Conservation (phyloP, 2,113 vertebrate species). For the Leucopternis melanops region DNA sequence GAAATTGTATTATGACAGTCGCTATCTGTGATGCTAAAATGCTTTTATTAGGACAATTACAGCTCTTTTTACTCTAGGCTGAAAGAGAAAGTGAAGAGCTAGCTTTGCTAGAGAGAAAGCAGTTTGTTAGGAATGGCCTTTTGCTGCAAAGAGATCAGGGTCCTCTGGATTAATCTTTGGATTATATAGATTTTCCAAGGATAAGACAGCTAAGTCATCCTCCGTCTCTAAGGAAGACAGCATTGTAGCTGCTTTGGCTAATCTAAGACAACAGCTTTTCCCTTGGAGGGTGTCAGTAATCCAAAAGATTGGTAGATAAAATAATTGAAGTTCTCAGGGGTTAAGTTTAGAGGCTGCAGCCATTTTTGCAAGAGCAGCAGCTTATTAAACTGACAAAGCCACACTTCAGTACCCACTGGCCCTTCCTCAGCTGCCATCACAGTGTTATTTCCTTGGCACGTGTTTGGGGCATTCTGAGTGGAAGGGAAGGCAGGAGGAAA, state of each 20-base stretch:
- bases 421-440: background rate
- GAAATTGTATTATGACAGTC: slow-evolving; percentile 63
- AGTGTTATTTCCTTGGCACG: background rate
- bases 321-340: slow-evolving; percentile 67
- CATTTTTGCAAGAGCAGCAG: slow-evolving; percentile 46
- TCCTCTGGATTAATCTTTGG: slow-evolving; percentile 56
- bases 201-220: slow-evolving; percentile 58
- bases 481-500: background rate
- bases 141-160: slow-evolving; percentile 49
- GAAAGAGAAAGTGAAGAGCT: slow-evolving; percentile 22
- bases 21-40: slow-evolving; percentile 33
- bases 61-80: slow-evolving; percentile 53
- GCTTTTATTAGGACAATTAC: slow-evolving; percentile 64
- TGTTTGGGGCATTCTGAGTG: background rate
- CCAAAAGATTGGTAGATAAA: slow-evolving; percentile 66
- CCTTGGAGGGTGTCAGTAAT: slow-evolving; percentile 65
- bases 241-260: slow-evolving; percentile 48
- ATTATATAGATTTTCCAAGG: slow-evolving; percentile 64
- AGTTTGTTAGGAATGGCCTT: slow-evolving; percentile 53
- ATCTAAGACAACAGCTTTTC: slow-evolving; percentile 66
- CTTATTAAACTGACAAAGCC: slow-evolving; percentile 64
- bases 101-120: slow-evolving; percentile 21
- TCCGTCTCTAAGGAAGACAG: slow-evolving; percentile 48
- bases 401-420: slow-evolving; percentile 36
- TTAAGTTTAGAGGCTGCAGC: slow-evolving; percentile 55